Conservation (phyloP, 2,113 vertebrate genomes). For the Azemiops feae region DNA sequence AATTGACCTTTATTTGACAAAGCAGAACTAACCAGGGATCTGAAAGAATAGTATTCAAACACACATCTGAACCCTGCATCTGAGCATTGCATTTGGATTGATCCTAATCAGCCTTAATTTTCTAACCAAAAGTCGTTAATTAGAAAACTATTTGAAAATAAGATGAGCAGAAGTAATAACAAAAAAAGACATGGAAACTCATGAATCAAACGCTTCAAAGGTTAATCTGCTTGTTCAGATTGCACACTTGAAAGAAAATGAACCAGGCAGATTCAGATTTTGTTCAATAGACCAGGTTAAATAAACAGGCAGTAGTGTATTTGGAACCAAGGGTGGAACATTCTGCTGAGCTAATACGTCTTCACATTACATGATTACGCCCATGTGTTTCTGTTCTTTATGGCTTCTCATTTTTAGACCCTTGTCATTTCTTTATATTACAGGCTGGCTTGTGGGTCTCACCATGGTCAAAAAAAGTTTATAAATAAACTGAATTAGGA, state of each 20-base stretch:
- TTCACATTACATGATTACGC: background rate
- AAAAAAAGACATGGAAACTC: slow-evolving; percentile 40
- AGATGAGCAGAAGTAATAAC: slow-evolving; percentile 61
- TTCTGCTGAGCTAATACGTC: background rate
- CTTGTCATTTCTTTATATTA: background rate
- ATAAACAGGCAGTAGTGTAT: background rate
- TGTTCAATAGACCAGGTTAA: background rate
- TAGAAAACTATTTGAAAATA: slow-evolving; percentile 66
- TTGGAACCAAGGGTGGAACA: background rate
- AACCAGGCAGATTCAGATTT: background rate
- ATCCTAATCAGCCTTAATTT: slow-evolving; percentile 70
- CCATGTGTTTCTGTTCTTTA: background rate
- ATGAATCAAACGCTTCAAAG: slow-evolving; percentile 33
- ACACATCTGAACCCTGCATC: slow-evolving; percentile 43
- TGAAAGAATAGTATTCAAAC: slow-evolving; percentile 52
- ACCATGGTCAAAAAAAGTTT: background rate
- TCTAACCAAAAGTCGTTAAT: slow-evolving; percentile 66
- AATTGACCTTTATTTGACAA: slow-evolving; percentile 67
- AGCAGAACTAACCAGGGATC: slow-evolving; percentile 44
- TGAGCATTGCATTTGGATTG: slow-evolving; percentile 56
- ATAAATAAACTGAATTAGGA: background rate
- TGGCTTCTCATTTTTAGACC: background rate
- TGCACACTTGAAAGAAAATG: slow-evolving; percentile 21
- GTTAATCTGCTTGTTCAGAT: slow-evolving; percentile 50
- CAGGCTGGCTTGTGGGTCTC: background rate